Conservation (phyloP, 2,797 vertebrate species). For the Mus minutoides region DNA sequence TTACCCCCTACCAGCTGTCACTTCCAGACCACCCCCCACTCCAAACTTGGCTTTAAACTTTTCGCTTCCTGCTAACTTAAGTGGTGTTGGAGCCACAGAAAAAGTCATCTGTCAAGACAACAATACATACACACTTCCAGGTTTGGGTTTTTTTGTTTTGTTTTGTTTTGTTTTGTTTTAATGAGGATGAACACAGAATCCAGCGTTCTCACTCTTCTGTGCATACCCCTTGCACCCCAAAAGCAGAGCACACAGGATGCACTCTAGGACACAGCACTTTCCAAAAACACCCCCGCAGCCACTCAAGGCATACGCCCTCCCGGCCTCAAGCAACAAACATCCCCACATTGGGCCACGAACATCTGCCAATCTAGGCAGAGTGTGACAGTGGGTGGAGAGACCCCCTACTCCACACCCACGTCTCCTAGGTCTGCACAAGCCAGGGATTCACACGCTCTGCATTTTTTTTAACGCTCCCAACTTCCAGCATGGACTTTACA, state of each 20-base stretch:
- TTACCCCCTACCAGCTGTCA: conserved; percentile 52
- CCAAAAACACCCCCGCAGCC: conserved; percentile 73
- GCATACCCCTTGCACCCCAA: conserved; percentile 29
- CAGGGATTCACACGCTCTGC: conserved; percentile 34
- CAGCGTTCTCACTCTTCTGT: background rate
- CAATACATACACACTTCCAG: conserved; percentile 24
- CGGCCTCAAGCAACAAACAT: conserved; percentile 71
- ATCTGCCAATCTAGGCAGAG: conserved; percentile 45
- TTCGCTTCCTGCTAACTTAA: conserved; percentile 55
- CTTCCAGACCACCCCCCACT: conserved; percentile 44
- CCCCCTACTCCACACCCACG: conserved; percentile 11
- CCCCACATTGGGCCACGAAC: conserved; percentile 19
- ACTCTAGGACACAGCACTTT: conserved; percentile 62
- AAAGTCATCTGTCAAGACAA: conserved; percentile 27
- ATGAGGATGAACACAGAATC: background rate
- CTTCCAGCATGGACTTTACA: conserved; percentile 58
- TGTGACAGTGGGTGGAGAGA: background rate
- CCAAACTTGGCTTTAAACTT: conserved; percentile 59
- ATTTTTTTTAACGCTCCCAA: conserved; percentile 46
- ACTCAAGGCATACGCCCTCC: conserved; percentile 71
- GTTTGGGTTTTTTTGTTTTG: background rate
- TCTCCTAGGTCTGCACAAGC: background rate
- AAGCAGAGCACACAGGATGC: conserved; percentile 67
- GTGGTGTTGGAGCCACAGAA: background rate
- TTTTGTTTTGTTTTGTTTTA: background rate